Evolutionary conservation across 2,113 vertebrate species (phyloP), one percentile per base, ranked within the genome.

Genomic region (Peucedramus taeniatus): DNA sequence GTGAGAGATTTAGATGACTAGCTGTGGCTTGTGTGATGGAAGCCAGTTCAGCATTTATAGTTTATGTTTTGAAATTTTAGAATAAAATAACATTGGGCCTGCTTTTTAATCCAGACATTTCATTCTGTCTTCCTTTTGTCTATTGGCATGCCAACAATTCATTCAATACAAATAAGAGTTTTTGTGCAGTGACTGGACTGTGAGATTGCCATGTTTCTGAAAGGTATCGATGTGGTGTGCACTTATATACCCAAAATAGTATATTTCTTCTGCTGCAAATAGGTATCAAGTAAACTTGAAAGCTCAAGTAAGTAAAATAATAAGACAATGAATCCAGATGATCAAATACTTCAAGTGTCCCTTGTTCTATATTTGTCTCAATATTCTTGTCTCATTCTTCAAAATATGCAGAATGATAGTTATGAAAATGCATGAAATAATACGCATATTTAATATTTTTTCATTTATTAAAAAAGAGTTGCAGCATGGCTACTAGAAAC

Each of bases 391-490:
- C 60, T 96, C 37, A 37, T 35, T 88, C 78, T 40, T 96, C 65
- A 90, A 96, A 96, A 95, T 85, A 40, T 51, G 45, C 82, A 74
- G 78, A 94, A 50, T 26, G 9, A 80, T 71, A 78, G 56, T 89
- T 66, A 87, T 39, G 47, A 13, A 84, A 90, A 70, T 21, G 5
- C 44, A 76, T 74, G 51, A 94, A 86, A 63, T 84, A 26, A 96
- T 88, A 59, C 64, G 18, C 26, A 47, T 88, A 76, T 94, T 96
- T 96, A 95, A 83, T 39, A 37, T 93, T 51, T 90, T 42, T 90
- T 96, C n/a, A 49, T 54, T 94, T 94, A 74, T 54, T 85, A 56
- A 60, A 96, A 97, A 95, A 78, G 51, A 81, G 37, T 91, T 57
- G 31, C 83, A 83, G 28, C 68, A 49, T 91, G 54, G 77, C 70